A percentile compares a stretch with the other conserved stretches of the same genome.
Conservation (phyloP, 2,888 invertebrate species). For the Drosophila acutilabella region DNA sequence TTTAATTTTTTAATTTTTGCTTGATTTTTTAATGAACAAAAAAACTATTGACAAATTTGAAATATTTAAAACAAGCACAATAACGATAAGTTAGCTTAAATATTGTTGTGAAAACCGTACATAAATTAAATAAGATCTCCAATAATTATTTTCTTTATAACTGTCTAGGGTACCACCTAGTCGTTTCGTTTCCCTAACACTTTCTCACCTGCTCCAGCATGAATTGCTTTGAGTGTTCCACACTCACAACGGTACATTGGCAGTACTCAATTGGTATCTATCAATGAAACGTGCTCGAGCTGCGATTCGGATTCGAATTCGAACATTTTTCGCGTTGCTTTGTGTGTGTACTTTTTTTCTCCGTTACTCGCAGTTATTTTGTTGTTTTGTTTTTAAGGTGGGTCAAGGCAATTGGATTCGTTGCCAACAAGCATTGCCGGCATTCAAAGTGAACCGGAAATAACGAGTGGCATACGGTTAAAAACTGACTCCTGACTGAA, state of each 20-base stretch:
- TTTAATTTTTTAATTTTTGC: too few relatives aligned
- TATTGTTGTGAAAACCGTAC: too few relatives aligned
- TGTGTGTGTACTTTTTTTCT: not conserved
- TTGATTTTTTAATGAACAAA: too few relatives aligned
- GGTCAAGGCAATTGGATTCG: constrained; percentile 32
- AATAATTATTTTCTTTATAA: too few relatives aligned
- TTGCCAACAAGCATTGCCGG: not conserved
- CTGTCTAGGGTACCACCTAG: not conserved
- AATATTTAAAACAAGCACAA: too few relatives aligned
- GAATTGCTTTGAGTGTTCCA: not conserved
- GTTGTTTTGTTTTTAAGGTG: constrained; percentile 20
- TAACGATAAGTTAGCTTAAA: too few relatives aligned
- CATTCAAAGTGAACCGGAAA: constrained; percentile 15
- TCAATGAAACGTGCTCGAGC: constrained; percentile 37
- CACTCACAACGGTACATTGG: not conserved
- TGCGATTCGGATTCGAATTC: not conserved
- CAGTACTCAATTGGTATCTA: constrained; percentile 12
- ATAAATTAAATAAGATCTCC: too few relatives aligned
- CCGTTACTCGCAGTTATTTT: not conserved
- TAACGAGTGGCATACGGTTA: not conserved
- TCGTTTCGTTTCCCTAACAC: not conserved
- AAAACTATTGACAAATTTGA: too few relatives aligned
- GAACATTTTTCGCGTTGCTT: constrained; percentile 4
- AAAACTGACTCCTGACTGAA: not conserved
- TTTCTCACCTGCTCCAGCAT: not conserved